Evolutionary conservation across 2,888 invertebrate genomes (phyloP).

Genomic region (Caenorhabditis sp.): DNA sequence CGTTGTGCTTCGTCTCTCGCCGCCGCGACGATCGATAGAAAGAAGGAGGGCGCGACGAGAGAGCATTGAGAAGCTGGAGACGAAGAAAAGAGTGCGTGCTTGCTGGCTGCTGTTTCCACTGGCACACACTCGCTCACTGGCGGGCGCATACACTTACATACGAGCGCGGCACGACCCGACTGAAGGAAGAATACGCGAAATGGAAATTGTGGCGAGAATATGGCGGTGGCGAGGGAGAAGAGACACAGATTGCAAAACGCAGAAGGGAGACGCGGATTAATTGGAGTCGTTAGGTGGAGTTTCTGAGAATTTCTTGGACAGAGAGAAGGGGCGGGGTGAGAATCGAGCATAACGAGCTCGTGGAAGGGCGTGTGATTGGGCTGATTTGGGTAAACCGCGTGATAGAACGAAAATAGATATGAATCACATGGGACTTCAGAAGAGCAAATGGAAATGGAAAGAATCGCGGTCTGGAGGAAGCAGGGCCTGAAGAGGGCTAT

Average conservation of each 20-base stretch:
- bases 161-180: constrained; percentile 30
- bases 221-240: constrained; percentile 13
- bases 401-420: too few species aligned
- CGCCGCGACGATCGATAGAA: constrained; percentile 35
- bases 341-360: neutral
- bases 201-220: constrained; percentile 31
- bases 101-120: constrained; percentile 45
- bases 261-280: constrained; percentile 7
- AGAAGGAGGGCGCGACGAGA: constrained; percentile 8
- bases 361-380: neutral
- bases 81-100: constrained; percentile 2
- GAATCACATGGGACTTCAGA: too few species aligned
- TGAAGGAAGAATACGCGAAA: constrained; percentile 27
- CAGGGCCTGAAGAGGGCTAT: too few species aligned
- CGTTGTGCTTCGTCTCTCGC: constrained; percentile 27
- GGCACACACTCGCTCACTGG: constrained; percentile 45
- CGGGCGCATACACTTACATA: constrained; percentile 56
- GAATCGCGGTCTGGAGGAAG: too few species aligned
- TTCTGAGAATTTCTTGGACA: neutral
- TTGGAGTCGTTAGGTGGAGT: constrained; percentile 1
- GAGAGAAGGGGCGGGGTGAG: neutral
- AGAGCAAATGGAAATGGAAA: too few species aligned
- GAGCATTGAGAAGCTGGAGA: constrained; percentile 26
- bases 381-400: neutral
- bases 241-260: constrained; percentile 1